A percentile compares a stretch with the other conserved stretches of the same genome.
phyloP scores from a whole-genome alignment of 1,140 invertebrate species.

The Lepidurus couesii region DNA sequence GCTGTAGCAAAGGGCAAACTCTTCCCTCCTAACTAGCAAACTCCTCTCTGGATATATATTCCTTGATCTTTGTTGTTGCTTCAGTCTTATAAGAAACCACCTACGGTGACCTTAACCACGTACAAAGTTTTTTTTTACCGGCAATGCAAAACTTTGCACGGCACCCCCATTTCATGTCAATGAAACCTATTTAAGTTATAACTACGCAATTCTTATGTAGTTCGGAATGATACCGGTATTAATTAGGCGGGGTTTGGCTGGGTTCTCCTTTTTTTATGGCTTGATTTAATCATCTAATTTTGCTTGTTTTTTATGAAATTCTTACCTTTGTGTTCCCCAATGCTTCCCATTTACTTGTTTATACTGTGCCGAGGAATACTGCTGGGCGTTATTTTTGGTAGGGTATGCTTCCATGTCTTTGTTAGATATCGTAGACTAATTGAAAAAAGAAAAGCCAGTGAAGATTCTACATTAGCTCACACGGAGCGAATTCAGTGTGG shows the following conservation, averaged over 20 bases:
- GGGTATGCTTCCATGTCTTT: neutral
- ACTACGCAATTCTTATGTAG: constrained; percentile 16
- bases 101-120: neutral
- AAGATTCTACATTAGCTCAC: neutral
- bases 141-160: neutral
- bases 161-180: neutral
- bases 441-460: neutral
- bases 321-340: neutral
- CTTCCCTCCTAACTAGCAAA: neutral
- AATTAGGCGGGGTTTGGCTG: constrained; percentile 6
- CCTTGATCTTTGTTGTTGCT: neutral
- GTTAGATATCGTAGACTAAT: neutral
- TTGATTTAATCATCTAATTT: neutral
- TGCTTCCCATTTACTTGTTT: neutral
- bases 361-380: neutral
- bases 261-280: neutral
- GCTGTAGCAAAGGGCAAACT: neutral
- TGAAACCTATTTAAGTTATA: constrained; percentile 2
- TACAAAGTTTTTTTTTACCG: neutral
- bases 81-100: neutral
- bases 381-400: neutral
- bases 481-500: constrained; percentile 9
- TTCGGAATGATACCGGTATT: constrained; percentile 22
- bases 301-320: neutral
- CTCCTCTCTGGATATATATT: neutral